Base-by-base conservation (phyloP, 2,797 vertebrate species). In the Periparus ater region DNA sequence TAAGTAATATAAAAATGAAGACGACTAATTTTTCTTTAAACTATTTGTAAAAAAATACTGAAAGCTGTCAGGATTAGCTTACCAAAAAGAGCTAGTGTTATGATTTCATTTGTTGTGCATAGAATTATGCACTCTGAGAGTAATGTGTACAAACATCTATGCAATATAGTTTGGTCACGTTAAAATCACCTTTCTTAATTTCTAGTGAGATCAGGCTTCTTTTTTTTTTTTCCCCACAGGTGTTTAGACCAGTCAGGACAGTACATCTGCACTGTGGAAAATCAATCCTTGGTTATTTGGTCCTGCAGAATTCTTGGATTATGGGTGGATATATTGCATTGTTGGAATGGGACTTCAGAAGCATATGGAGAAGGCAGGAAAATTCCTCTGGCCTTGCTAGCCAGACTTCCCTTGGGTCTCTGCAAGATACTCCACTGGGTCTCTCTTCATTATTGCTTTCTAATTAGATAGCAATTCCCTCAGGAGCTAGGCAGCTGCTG, bases 401-500 rank as follows among this genome's bases (percentile, higher is more conserved):
- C 27, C 54, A 38, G 74, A 67, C 60, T 87, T 88, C 7, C 1
- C 2, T 1, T 72, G 60, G 20, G 27, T 81, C 27, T 68, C 66
- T 57, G 67, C 23, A 67, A 67, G 65, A 88, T 93, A 20, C 22
- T 89, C 53, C 34, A 3, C 7, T 78, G 42, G 10, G 65, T 81
- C 47, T 86, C 16, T 86, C 25, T 83, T 92, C 54, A 81, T 95
- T 95, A 88, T 70, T 88, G 25, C 61, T 75, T 88, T 91, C 79
- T 91, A 95, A 94, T 96, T 95, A 90, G 76, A 62, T 62, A 75
- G 47, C 47, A 72, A 6, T 86, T 94, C 44, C 62, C 54, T 83
- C 62, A 54, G 65, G 66, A 93, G 38, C 34, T 65, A 48, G 47
- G 73, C 66, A 72, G 34, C 79, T 95, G 70, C 66, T 77, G 48